phyloP scores from a whole-genome alignment of 2,113 vertebrate species.

The Phasianus colchicus region DNA sequence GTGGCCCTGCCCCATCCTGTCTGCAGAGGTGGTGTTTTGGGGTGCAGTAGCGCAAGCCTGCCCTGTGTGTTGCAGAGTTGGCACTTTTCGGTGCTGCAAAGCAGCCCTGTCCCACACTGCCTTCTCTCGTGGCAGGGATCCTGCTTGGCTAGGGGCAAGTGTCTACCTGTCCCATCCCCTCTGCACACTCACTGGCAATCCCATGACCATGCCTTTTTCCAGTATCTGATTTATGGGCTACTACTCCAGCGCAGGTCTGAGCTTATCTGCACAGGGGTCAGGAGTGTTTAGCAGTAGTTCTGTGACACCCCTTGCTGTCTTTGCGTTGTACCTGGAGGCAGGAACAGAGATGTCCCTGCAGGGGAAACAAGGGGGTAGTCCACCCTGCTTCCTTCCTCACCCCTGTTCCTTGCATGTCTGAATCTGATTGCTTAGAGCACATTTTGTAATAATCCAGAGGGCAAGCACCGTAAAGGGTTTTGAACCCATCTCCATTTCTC shows the following conservation, averaged over 20 bases:
- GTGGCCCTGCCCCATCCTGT: background rate
- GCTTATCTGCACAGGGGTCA: background rate
- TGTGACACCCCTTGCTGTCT: rapidly evolving
- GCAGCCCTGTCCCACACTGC: background rate
- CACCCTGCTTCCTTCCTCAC: background rate
- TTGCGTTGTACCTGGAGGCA: background rate
- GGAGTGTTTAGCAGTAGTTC: rapidly evolving
- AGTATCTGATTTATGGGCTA: background rate
- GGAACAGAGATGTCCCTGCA: background rate
- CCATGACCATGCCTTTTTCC: background rate
- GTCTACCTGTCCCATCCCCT: background rate
- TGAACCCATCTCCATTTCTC: rapidly evolving
- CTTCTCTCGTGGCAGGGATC: background rate
- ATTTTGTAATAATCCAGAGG: background rate
- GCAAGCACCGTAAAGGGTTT: background rate
- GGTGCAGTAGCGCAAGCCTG: background rate
- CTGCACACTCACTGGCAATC: background rate
- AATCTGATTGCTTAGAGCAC: background rate
- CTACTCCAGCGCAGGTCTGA: background rate
- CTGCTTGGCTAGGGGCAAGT: background rate
- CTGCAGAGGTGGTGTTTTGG: background rate
- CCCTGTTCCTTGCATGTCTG: rapidly evolving
- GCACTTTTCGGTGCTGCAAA: background rate
- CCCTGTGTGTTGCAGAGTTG: background rate
- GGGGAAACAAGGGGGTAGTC: rapidly evolving